Conservation (phyloP, 2,113 vertebrate genomes). For the Triplophysa siluroides region DNA sequence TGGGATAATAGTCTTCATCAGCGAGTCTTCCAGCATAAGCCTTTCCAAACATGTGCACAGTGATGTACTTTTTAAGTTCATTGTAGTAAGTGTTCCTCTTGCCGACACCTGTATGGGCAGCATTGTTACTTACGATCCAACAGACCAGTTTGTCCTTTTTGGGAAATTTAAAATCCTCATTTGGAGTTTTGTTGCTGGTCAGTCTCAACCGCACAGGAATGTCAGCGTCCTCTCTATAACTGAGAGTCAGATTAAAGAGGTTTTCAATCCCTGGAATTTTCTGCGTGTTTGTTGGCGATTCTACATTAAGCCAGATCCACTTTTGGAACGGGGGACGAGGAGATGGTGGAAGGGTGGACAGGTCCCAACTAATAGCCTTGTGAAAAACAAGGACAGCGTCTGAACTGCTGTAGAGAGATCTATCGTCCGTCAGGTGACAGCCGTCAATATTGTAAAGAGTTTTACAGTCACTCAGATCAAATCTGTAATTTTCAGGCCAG, state of each 20-base stretch:
- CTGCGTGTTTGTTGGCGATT: conserved; percentile 79
- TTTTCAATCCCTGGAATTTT: conserved; percentile 80
- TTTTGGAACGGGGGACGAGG: conserved; percentile 81
- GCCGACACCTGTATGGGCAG: conserved; percentile 73
- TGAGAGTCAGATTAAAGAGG: conserved; percentile 85
- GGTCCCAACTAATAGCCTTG: conserved; percentile 78
- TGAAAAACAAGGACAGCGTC: conserved; percentile 81
- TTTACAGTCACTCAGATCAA: conserved; percentile 78
- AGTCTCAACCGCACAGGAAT: conserved; percentile 81
- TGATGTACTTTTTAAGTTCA: conserved; percentile 81
- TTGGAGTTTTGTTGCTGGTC: conserved; percentile 70
- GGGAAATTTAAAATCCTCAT: conserved; percentile 77
- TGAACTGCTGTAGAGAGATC: conserved; percentile 76
- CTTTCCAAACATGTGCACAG: conserved; percentile 79
- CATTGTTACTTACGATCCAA: conserved; percentile 83
- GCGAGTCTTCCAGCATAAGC: conserved; percentile 60
- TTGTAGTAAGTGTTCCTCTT: conserved; percentile 74
- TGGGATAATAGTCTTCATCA: too few species aligned
- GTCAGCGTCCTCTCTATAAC: conserved; percentile 83
- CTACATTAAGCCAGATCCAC: conserved; percentile 89
- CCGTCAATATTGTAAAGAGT: conserved; percentile 78
- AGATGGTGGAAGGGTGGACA: conserved; percentile 82
- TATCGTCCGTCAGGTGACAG: conserved; percentile 83
- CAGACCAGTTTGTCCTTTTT: conserved; percentile 85
- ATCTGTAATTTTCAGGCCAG: conserved; percentile 82